Base-by-base conservation (phyloP, 2,797 vertebrate species). In the Chrysocyon brachyurus region DNA sequence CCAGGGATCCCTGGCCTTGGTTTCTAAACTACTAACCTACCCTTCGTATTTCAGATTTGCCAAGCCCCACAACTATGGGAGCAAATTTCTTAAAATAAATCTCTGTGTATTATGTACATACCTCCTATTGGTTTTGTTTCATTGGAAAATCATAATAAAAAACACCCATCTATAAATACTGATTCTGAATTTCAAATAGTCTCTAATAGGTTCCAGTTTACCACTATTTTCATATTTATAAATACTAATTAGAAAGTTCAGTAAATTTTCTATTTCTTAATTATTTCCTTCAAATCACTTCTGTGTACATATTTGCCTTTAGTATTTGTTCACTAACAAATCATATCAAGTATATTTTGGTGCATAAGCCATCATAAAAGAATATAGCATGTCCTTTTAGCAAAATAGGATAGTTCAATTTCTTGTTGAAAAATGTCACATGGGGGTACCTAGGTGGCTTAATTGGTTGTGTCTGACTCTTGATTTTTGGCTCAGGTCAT, bases 171-270 rank as follows among this genome's bases (percentile, higher is more conserved):
- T 57, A 7, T 87, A 79, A 93, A 68, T 59, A 68, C 0, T 68
- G 61, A 93, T 49, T 79, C 28, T 36, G 87, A 75, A 79, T 87
- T 92, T 75, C 73, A 52, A 21, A 33, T 2, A 52, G 26, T 75
- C 73, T 19, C 46, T 31, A 79, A 33, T 3, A 87, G 84, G 54
- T 59, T 36, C 63, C 70, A 70, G 31, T 61, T 68, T 59, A 79
- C 54, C 52, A 66, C 70, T 87, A 79, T 31, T 93, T 93, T 36
- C 61, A 87, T 16, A 93, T 33, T 68, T 93, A 79, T 70, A 79
- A 70, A 59, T 36, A 87, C 56, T 16, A 59, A 70, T 79, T 33
- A 59, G 54, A 70, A 79, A 49, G 52, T 87, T 59, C 17, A 59
- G 64, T 72, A 33, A 54, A 56, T 49, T n/a, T 70, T 17, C 31